Conservation (phyloP, 2,797 vertebrate species). For the Artibeus lituratus region DNA sequence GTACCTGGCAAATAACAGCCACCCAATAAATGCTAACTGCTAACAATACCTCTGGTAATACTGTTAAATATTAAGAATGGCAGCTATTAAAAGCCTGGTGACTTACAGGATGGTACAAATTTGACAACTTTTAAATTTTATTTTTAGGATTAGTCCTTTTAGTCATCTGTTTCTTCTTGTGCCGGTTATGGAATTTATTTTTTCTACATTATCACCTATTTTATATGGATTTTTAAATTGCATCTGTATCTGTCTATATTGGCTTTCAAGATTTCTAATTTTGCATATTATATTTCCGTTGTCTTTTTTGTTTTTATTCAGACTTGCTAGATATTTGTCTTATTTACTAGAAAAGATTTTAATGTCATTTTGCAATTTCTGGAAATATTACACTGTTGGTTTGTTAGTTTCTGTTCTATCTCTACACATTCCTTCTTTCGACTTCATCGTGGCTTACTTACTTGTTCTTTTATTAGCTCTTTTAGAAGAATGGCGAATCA, state of each 20-base stretch:
- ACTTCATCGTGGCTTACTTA: neutral
- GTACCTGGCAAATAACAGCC: neutral
- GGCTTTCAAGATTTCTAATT: neutral
- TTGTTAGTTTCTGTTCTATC: neutral
- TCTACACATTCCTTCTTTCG: neutral
- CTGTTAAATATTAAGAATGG: neutral
- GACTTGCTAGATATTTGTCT: neutral
- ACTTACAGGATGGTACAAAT: neutral
- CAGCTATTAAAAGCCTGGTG: neutral
- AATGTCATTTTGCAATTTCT: neutral
- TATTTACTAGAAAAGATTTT: neutral
- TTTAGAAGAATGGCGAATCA: conserved; percentile 14
- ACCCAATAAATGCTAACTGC: neutral
- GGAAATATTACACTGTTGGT: neutral
- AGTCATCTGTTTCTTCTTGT: neutral
- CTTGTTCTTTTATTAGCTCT: neutral
- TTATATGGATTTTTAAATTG: neutral
- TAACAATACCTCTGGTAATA: neutral
- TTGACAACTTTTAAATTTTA: neutral
- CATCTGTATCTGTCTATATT: neutral
- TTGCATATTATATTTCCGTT: neutral
- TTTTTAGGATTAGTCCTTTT: neutral
- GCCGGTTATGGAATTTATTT: neutral
- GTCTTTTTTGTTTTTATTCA: neutral
- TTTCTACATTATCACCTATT: neutral